Conservation (phyloP, 2,888 invertebrate genomes). For the Myathropa florea region DNA sequence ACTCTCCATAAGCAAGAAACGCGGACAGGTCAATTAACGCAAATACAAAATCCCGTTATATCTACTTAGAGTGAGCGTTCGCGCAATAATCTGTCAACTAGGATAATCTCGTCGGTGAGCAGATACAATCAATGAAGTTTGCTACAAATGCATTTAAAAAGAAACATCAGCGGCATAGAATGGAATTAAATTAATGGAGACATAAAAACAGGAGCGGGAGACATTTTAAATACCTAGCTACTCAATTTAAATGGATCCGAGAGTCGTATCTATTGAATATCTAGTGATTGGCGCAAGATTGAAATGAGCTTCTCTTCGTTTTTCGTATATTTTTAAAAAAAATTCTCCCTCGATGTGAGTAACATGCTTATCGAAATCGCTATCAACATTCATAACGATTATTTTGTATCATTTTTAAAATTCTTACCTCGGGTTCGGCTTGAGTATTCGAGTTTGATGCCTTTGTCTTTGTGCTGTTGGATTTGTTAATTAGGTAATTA, state of each 20-base stretch:
- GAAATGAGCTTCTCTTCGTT: constrained; percentile 18
- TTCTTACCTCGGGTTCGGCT: constrained; percentile 8
- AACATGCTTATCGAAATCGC: constrained; percentile 26
- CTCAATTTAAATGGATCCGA: constrained; percentile 12
- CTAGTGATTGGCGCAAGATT: constrained; percentile 26
- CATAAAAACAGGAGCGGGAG: constrained; percentile 4
- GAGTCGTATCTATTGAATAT: constrained; percentile 18
- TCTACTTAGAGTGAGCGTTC: not conserved
- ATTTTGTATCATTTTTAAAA: constrained; percentile 42
- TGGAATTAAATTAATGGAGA: constrained; percentile 1
- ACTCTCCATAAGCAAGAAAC: not conserved
- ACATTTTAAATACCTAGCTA: not conserved
- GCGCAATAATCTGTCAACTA: not conserved
- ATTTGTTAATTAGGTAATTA: constrained; percentile 43
- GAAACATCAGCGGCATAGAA: not conserved
- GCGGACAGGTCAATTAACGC: not conserved
- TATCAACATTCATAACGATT: constrained; percentile 41
- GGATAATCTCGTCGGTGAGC: not conserved
- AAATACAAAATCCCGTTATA: not conserved
- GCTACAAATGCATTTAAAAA: not conserved
- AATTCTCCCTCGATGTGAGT: not conserved
- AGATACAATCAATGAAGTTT: not conserved
- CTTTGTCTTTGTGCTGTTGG: constrained; percentile 26
- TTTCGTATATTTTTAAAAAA: not conserved
- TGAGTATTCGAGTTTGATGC: constrained; percentile 13